Evolutionary conservation across 2,888 invertebrate species (phyloP).

Genomic region (Brassicogethes aeneus): DNA sequence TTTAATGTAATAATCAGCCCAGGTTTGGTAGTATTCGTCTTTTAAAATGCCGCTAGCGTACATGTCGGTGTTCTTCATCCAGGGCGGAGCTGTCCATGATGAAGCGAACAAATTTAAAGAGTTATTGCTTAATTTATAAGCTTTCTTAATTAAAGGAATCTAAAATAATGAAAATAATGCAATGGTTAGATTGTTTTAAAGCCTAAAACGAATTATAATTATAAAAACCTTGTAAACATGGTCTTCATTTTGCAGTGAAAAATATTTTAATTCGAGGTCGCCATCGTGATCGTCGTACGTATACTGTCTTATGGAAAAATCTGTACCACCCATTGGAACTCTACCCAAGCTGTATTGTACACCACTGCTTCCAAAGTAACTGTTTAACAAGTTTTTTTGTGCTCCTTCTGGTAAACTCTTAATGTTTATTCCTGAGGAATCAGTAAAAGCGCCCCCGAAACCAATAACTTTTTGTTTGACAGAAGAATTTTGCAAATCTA

Average conservation of each 20-base stretch:
- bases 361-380: slow-evolving; percentile 9
- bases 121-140: slow-evolving; percentile 5
- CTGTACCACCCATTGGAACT: slow-evolving; percentile 75
- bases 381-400: slow-evolving; percentile 6
- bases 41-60: slow-evolving; percentile 26
- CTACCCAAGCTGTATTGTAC: slow-evolving; percentile 61
- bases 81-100: slow-evolving; percentile 43
- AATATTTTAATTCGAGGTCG: slow-evolving; percentile 48
- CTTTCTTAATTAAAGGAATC: slow-evolving; percentile 10
- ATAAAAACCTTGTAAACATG: slow-evolving; percentile 48
- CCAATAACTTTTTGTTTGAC: too few relatives aligned
- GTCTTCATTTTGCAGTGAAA: slow-evolving; percentile 59
- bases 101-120: slow-evolving; percentile 33
- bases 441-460: too few relatives aligned
- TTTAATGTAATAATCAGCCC: slow-evolving; percentile 72
- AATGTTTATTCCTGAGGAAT: slow-evolving; percentile 7
- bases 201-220: too few relatives aligned
- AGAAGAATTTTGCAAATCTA: too few relatives aligned
- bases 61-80: slow-evolving; percentile 43
- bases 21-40: slow-evolving; percentile 57
- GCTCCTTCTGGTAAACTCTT: not conserved
- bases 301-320: slow-evolving; percentile 75
- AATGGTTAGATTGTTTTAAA: too few relatives aligned
- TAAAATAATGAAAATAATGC: slow-evolving; percentile 2
- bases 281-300: slow-evolving; percentile 62